Base-by-base conservation (phyloP, 2,888 invertebrate species). In the Cistogaster globosa region DNA sequence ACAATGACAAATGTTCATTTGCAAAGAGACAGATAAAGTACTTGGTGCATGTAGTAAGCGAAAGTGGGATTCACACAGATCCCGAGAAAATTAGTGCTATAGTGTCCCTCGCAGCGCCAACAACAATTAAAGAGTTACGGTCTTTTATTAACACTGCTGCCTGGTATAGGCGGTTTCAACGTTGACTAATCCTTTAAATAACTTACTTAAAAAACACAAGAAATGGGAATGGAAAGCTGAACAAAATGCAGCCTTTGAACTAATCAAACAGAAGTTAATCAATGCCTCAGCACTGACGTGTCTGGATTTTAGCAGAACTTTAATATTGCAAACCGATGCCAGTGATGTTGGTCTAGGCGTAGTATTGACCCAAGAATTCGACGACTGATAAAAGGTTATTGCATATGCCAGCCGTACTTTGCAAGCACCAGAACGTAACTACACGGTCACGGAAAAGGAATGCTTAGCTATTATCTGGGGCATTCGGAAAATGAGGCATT, bases 31-130 rank as follows among this genome's bases (percentile, higher is more conserved):
- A 26, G 16, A 63, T 36, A 48, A 22, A 57, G 42, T 82, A 86
- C 20, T 14, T 86, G 3, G 79, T 75, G 8, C 85, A 86, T 45
- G 42, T 82, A 0, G 55, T 85, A 12, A 85, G 65, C 16, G 75
- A 63, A 55, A 18, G 62, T 16, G 78, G 78, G 1, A 63, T 81
- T 9, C 77, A 74, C 38, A 81, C 81, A 0, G 63, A 83, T 62
- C 79, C 75, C 4, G 65, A 71, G 26, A 84, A 75, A 16, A 26
- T 83, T 5, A 76, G 22, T 12, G 75, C 75, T 14, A 18, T 76
- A 11, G 12, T 57, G 7, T 42, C 65, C 0, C 8, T 76, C 14
- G 18, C 67, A 2, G 58, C 14, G 20, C 76, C 76, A 9, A 32
- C 14, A 5, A 76, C 16, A 11, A 32, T 68, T 0, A 77, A 38